These are phyloP conservation scores for Loxodonta africana DNA, from an alignment of 2,113 vertebrate species.

Conservation along the genomic window DNA sequence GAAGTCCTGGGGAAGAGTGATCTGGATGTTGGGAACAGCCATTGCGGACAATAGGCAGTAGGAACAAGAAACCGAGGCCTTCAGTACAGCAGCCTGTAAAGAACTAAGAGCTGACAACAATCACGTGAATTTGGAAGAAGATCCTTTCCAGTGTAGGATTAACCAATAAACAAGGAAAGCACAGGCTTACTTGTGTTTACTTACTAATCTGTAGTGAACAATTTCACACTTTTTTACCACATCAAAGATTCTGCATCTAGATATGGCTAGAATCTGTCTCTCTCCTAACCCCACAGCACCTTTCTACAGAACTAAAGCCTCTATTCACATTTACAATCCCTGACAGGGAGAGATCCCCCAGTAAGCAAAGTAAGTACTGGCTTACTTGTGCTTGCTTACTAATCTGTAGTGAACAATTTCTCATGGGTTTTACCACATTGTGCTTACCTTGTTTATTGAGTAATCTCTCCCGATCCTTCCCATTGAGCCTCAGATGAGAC, in stretches of 20 bases:
- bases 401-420: background rate
- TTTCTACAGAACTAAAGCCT: background rate
- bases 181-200: background rate
- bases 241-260: background rate
- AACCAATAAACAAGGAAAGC: background rate
- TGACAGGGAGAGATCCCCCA: background rate
- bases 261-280: background rate
- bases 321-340: no score
- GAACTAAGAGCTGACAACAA: background rate
- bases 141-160: background rate
- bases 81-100: background rate
- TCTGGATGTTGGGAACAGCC: background rate
- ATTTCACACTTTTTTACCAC: background rate
- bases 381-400: background rate
- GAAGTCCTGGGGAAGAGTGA: background rate
- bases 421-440: no score
- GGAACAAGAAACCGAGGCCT: background rate
- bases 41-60: background rate
- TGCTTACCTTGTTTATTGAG: background rate
- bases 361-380: background rate
- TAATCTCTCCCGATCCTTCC: background rate
- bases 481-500: background rate
- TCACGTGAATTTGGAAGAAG: background rate
- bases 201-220: background rate
- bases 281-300: background rate